Base-by-base conservation (phyloP, 2,888 invertebrate species). In the Microctonus hyperodae region DNA sequence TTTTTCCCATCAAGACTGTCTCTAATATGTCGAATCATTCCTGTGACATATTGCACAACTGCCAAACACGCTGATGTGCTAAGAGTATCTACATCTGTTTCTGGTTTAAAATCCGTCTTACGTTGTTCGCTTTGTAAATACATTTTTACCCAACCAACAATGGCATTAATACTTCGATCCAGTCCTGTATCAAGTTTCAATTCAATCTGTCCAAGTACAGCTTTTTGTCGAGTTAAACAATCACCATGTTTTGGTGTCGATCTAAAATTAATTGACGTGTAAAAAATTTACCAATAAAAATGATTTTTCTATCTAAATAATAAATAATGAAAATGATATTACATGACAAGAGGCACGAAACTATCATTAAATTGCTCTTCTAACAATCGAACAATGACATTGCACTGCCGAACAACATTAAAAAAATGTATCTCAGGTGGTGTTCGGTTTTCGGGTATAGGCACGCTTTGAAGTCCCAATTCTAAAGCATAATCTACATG, bases 401-500 rank as follows among this genome's bases (percentile, higher is more conserved):
- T 97, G 31, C 95, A 93, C 84, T 97, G 95, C 74, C 95, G 93
- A 10, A 96, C 95, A 7, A 94, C 91, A 80, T 94, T 93, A 81
- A 98, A 97, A 86, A 98, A 98, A 83, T 96, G 92, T 69, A 97
- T 91, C 85, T 95, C 91, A 22, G 94, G 94, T 1, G 90, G 90
- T 0, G 88, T 88, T 85, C 95, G 95, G 73, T 92, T 93, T 83
- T 99, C 98, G 0, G 92, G 92, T 33, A 95, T 91, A 0, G 96
- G 96, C 70, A 96, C 92, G 23, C 92, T 91, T 82, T 95, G 95
- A 56, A 98, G 85, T 0, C 96, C 98, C 53, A 98, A 84, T 81
- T 98, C 98, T 4, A 99, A 85, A 0, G 98, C 98, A 84, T 99
- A 99, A 83, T 97, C 97, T 0, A 98, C 93, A 81, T 98, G 98